Evolutionary conservation across 2,113 vertebrate genomes (phyloP).

Genomic region (Phalacrocorax brasilianus): DNA sequence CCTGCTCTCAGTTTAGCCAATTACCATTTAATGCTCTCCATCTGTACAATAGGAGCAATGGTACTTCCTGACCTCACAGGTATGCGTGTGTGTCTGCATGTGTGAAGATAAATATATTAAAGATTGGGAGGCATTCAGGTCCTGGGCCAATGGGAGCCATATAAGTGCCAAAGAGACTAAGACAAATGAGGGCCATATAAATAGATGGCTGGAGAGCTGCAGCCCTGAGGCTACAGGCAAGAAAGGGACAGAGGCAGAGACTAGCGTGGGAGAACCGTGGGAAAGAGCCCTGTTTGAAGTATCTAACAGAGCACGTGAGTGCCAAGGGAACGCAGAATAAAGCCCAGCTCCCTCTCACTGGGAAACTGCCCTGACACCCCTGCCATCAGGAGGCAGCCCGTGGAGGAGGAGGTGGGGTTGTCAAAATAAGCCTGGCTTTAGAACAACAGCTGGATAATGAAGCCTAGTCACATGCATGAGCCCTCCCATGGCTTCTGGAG

Average conservation of each 20-base stretch:
- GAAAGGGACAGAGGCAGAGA: constrained; percentile 1
- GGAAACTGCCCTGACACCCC: not conserved
- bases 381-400: not conserved
- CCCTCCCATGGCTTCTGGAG: not conserved
- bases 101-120: constrained; percentile 66
- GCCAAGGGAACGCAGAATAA: not conserved
- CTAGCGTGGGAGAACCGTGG: not conserved
- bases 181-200: constrained; percentile 65
- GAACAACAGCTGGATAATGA: not conserved
- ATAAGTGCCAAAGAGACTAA: constrained; percentile 59
- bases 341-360: not conserved
- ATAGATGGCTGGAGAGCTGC: constrained; percentile 26
- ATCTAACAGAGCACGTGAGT: not conserved
- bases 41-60: not conserved
- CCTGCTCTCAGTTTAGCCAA: constrained; percentile 27
- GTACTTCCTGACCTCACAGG: constrained; percentile 58
- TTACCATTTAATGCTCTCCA: constrained; percentile 27
- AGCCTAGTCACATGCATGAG: fast-evolving
- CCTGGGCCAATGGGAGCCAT: constrained; percentile 38
- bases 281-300: constrained; percentile 32
- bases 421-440: not conserved
- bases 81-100: constrained; percentile 7
- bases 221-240: constrained; percentile 35
- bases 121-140: constrained; percentile 33
- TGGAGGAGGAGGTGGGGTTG: not conserved